phyloP scores from a whole-genome alignment of 2,797 vertebrate species.

The Siniperca obscura region DNA sequence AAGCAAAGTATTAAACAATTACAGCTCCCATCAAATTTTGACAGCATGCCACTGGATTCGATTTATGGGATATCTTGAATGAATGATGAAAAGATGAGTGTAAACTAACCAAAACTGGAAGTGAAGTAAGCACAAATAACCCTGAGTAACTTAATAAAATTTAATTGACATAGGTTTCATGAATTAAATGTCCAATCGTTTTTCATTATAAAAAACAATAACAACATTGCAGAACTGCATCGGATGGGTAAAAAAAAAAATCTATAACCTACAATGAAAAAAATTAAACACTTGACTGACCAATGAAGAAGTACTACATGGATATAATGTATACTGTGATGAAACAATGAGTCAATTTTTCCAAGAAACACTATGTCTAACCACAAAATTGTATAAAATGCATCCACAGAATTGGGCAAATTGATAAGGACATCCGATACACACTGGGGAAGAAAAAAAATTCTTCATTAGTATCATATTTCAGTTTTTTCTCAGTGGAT shows the following conservation, averaged over 20 bases:
- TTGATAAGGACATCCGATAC: slow-evolving; percentile 50
- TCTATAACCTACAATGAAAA: slow-evolving; percentile 60
- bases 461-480: slow-evolving; percentile 60
- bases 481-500: slow-evolving; percentile 53
- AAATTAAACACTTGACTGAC: slow-evolving; percentile 54
- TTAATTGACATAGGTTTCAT: slow-evolving; percentile 64
- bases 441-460: slow-evolving; percentile 56
- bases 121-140: slow-evolving; percentile 26
- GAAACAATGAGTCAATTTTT: slow-evolving; percentile 42
- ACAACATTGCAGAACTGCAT: slow-evolving; percentile 58
- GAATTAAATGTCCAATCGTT: slow-evolving; percentile 57
- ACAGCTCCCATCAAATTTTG: background rate
- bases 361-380: slow-evolving; percentile 63
- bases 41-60: background rate
- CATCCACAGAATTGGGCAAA: slow-evolving; percentile 65
- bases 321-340: slow-evolving; percentile 51
- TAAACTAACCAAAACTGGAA: background rate
- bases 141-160: slow-evolving; percentile 61
- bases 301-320: slow-evolving; percentile 60
- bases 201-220: slow-evolving; percentile 54
- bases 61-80: background rate
- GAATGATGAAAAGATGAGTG: background rate
- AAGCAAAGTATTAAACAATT: background rate
- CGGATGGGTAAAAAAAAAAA: slow-evolving; percentile 57
- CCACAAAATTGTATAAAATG: slow-evolving; percentile 75